A percentile compares a stretch with the other conserved stretches of the same genome.
These are phyloP conservation scores for Alca torda DNA, from an alignment of 2,797 vertebrate genomes.

Conservation along the genomic window DNA sequence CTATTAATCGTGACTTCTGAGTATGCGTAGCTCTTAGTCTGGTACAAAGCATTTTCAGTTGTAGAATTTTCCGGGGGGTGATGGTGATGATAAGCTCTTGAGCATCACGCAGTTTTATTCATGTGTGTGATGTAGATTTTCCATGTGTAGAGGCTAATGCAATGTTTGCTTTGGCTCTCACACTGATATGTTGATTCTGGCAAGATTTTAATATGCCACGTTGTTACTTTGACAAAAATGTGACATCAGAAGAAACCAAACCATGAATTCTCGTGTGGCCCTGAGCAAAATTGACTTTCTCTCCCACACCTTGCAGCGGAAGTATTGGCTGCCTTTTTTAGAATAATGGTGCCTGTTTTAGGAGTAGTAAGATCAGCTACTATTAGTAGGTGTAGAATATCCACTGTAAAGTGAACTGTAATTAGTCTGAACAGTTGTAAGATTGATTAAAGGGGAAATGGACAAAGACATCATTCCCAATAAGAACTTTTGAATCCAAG, in stretches of 20 bases:
- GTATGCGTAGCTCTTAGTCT: background rate
- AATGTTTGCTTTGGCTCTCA: background rate
- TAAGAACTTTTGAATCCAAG: slow-evolving; percentile 32
- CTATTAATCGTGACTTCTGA: background rate
- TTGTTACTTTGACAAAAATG: slow-evolving; percentile 18
- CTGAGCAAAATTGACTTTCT: background rate
- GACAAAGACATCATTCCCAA: background rate
- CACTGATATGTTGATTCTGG: background rate
- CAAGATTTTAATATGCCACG: background rate
- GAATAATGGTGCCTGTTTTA: background rate
- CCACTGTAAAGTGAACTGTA: background rate
- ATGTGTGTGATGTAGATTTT: background rate
- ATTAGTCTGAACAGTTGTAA: slow-evolving; percentile 21
- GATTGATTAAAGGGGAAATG: slow-evolving; percentile 10
- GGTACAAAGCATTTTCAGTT: background rate
- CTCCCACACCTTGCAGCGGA: background rate
- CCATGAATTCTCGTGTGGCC: background rate
- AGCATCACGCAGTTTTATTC: background rate
- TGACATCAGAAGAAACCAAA: slow-evolving; percentile 25
- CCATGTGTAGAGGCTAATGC: background rate
- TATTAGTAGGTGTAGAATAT: background rate
- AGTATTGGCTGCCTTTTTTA: background rate
- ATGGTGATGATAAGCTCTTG: background rate
- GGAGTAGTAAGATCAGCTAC: background rate
- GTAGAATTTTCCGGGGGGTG: background rate